Conservation (phyloP, 64 coral and sea anemone species). For the Pachyseris speciosa region DNA sequence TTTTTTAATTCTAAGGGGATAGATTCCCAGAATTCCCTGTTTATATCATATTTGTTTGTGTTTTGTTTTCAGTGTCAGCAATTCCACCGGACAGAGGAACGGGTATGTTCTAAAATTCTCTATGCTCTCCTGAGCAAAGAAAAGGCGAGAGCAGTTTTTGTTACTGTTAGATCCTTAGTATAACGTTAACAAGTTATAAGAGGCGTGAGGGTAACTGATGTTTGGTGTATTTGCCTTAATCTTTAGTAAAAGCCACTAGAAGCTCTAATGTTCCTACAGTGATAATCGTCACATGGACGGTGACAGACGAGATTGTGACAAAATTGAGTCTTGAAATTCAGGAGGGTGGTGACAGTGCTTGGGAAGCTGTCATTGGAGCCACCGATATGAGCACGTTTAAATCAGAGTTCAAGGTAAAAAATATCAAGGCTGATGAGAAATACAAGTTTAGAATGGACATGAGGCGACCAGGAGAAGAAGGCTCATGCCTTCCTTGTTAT, state of each 20-base stretch:
- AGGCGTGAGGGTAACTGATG: too few species aligned
- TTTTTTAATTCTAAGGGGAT: too few species aligned
- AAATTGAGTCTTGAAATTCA: slow-evolving; percentile 9
- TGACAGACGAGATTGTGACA: neutral
- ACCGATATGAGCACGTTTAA: neutral
- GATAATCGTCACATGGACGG: neutral
- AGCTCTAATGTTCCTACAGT: slow-evolving; percentile 3
- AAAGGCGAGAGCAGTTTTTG: too few species aligned
- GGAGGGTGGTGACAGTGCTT: neutral
- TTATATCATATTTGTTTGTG: neutral
- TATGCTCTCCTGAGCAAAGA: too few species aligned
- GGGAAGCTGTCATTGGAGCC: slow-evolving; percentile 1
- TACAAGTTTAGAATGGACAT: too few species aligned
- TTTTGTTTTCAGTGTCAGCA: slow-evolving; percentile 23
- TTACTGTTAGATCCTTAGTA: too few species aligned
- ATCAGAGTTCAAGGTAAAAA: neutral
- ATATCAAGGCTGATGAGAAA: slow-evolving; percentile 16
- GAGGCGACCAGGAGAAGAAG: too few species aligned
- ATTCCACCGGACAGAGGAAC: slow-evolving; percentile 59
- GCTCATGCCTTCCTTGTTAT: too few species aligned
- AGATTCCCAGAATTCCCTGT: too few species aligned
- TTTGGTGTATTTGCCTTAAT: too few species aligned
- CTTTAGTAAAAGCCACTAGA: slow-evolving; percentile 9
- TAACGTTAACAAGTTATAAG: too few species aligned
- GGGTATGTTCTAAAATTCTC: too few species aligned